Base-by-base conservation (phyloP, 2,113 vertebrate genomes). In the Leptobrachium leishanense region DNA sequence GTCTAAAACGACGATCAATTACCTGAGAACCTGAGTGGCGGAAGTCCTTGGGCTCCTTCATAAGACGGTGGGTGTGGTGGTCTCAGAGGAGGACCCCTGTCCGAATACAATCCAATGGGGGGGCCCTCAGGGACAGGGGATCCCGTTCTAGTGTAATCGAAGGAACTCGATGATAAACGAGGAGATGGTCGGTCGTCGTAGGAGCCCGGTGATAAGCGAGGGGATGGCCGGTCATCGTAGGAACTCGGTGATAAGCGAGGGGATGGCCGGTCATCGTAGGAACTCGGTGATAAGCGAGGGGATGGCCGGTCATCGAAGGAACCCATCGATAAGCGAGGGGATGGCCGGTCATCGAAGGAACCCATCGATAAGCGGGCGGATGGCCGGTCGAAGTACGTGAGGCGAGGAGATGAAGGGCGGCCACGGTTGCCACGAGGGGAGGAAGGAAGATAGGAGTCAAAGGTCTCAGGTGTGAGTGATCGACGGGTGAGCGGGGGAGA, bases 351-450 rank as follows among this genome's bases (percentile, higher is more conserved):
- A 31, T 31, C 20, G 20, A 31, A 31, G 11, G 63, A 2, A 31
- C 43, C 67, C 67, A 69, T 83, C 0, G 43, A 83, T 85, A 72
- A 76, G 7, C 50, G 50, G 3, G 63, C 4, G 1, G 64, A 68
- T 31, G 84, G 59, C 6, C 85, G 85, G 13, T 88, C 77, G 46
- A 84, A 88, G 68, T 85, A 76, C 2, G 75, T 70, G 5, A 86
- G 69, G 20, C 86, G 89, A 0, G 91, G 90, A 0, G 89, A 90
- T 0, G 80, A 68, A 0, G 89, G 85, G 1, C 84, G 86, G 4
- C 87, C 86, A 57, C 74, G 20, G 0, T 76, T 31, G 10, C 72
- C 20, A 53, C 84, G 87, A 12, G 86, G 40, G 5, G 54, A 41
- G 10, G 39, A 11, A 77, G 77, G 84, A 50, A 50, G 4, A 50